Evolutionary conservation across 2,888 invertebrate genomes (phyloP).

Genomic region (Hipparchia semele): DNA sequence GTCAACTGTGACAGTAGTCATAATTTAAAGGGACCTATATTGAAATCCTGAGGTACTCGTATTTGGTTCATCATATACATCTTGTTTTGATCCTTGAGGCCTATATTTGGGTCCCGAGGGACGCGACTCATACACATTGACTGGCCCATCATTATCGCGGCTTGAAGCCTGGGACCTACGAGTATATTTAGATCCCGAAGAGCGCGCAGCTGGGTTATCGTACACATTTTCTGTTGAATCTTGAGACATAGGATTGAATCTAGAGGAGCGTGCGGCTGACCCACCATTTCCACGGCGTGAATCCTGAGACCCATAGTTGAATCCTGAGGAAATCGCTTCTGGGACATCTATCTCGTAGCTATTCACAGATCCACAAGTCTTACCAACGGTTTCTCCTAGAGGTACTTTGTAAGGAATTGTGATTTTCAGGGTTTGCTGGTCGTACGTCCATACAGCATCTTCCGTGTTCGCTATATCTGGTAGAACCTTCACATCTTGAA

Average conservation of each 20-base stretch:
- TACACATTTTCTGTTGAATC: neutral
- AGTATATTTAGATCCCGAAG: neutral
- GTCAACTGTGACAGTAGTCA: too few species aligned
- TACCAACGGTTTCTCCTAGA: neutral
- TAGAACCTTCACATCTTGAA: slow-evolving; percentile 16
- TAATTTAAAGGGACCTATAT: too few species aligned
- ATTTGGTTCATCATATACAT: neutral
- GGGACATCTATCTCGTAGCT: slow-evolving; percentile 5
- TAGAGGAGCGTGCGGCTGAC: neutral
- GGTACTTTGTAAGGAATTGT: slow-evolving; percentile 20
- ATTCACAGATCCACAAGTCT: neutral
- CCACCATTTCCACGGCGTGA: neutral
- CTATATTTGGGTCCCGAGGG: neutral
- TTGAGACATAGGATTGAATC: neutral
- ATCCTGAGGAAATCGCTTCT: neutral
- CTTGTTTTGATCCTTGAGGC: neutral
- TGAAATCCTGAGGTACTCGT: too few species aligned
- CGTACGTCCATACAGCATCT: neutral
- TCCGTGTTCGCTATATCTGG: slow-evolving; percentile 15
- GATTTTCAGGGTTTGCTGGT: neutral
- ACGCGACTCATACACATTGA: too few species aligned
- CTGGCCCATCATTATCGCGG: neutral
- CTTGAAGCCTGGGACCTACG: neutral
- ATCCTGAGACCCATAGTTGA: neutral
- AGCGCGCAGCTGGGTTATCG: neutral